Evolutionary conservation across 2,797 vertebrate species (phyloP).

Genomic region (Falco cherrug): DNA sequence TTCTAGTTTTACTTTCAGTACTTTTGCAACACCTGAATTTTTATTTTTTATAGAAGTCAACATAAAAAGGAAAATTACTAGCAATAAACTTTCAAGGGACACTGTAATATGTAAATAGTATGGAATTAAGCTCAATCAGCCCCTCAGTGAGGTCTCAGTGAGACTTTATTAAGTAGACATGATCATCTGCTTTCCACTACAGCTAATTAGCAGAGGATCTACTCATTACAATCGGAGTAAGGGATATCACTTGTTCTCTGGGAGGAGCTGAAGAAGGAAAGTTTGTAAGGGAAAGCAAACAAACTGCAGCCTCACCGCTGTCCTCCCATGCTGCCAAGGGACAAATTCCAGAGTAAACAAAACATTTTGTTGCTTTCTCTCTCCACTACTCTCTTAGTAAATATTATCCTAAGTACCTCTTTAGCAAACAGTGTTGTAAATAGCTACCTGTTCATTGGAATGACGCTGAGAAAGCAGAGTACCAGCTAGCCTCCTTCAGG

Average conservation of each 20-base stretch:
- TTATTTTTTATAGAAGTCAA: background rate
- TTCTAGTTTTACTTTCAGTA: background rate
- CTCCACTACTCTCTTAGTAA: background rate
- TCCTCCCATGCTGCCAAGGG: background rate
- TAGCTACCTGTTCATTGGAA: background rate
- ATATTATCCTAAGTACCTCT: conserved; percentile 1
- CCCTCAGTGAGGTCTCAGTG: background rate
- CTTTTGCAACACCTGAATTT: background rate
- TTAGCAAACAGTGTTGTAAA: background rate
- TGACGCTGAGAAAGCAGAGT: background rate
- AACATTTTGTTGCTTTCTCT: conserved; percentile 28
- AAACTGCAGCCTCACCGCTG: background rate
- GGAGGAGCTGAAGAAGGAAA: background rate
- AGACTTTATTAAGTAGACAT: background rate
- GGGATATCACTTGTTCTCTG: background rate
- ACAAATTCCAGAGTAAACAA: background rate
- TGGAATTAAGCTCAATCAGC: background rate
- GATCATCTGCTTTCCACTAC: background rate
- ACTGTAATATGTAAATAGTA: background rate
- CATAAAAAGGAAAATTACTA: background rate
- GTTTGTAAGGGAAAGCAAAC: background rate
- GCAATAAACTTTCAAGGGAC: background rate
- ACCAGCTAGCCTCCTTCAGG: background rate
- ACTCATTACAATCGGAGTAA: background rate
- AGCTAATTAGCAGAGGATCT: background rate